Base-by-base conservation (phyloP, 2,797 vertebrate species). In the Ciconia nigra region DNA sequence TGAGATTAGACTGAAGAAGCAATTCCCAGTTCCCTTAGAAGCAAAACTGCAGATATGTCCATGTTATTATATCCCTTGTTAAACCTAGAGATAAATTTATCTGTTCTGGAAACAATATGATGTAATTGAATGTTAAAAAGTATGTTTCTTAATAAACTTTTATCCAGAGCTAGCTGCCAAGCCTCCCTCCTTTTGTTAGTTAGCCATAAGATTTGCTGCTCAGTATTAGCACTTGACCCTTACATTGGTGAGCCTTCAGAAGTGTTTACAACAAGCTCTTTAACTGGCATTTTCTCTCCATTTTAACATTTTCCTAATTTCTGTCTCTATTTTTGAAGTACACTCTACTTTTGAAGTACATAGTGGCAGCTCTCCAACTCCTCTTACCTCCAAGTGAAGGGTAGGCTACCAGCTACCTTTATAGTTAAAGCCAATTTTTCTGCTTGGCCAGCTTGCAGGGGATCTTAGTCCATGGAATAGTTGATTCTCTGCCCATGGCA, bases 351-450 rank as follows among this genome's bases (percentile, higher is more conserved):
- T 39, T 39, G 37, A 39, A 39, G 37, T 39, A 39, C 74, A 71
- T 41, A 22, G 41, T 57, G 93, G 93, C 93, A 92, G 74, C 35
- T 95, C 71, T 95, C 93, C 96, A 97, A 51, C 71, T 73, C 73
- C 63, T 89, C 71, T 89, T 93, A 96, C 96, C 94, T 96, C 90
- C 92, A 93, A 97, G 71, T 59, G 90, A 94, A 97, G 92, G 92
- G 94, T 94, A 94, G 76, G 78, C 88, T 96, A 97, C 95, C 93
- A 97, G 83, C 90, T 95, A 96, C 93, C 95, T 96, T 97, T 97
- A 94, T 74, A 96, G 92, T 89, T 74, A 47, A 78, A 80, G 96
- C 96, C 93, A 96, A 77, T 57, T 96, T 89, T 84, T 93, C 76
- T 87, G 25, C 86, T 96, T 97, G 95, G 95, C 86, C 83, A 95